Conservation (phyloP, 2,888 invertebrate species). For the Nasonia oneida region DNA sequence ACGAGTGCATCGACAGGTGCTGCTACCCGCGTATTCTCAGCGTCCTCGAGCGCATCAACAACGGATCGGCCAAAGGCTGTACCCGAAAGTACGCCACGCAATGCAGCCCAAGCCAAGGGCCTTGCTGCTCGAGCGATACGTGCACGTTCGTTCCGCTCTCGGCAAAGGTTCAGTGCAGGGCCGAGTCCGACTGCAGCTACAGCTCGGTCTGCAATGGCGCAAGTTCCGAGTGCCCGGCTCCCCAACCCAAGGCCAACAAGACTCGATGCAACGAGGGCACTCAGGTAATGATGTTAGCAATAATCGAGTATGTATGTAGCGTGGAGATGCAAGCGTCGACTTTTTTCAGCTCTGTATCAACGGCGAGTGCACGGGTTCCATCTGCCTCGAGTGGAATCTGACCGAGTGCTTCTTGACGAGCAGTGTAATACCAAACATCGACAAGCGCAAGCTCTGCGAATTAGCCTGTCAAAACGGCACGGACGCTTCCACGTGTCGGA, state of each 20-base stretch:
- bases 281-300: constrained; percentile 79
- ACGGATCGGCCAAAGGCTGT: constrained; percentile 89
- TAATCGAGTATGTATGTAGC: not conserved
- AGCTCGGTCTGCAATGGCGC: constrained; percentile 92
- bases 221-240: constrained; percentile 92
- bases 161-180: constrained; percentile 87
- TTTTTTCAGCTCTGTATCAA: constrained; percentile 87
- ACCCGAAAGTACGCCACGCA: constrained; percentile 88
- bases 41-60: constrained; percentile 85
- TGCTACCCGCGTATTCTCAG: constrained; percentile 93
- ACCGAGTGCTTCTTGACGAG: constrained; percentile 97
- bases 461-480: constrained; percentile 96
- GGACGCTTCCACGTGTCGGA: constrained; percentile 87
- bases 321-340: not conserved
- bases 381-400: constrained; percentile 96
- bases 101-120: constrained; percentile 98
- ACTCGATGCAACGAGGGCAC: constrained; percentile 97
- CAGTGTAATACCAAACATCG: constrained; percentile 86
- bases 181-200: constrained; percentile 94
- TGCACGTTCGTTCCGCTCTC: constrained; percentile 88
- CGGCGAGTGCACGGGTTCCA: constrained; percentile 96
- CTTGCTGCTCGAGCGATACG: constrained; percentile 91
- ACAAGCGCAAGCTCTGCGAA: constrained; percentile 94
- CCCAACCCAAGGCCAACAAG: constrained; percentile 90
- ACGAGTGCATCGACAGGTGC: constrained; percentile 95